Evolutionary conservation across 2,797 vertebrate genomes (phyloP), one percentile per base, ranked within the genome.

Genomic region (Protosalanx chinensis): DNA sequence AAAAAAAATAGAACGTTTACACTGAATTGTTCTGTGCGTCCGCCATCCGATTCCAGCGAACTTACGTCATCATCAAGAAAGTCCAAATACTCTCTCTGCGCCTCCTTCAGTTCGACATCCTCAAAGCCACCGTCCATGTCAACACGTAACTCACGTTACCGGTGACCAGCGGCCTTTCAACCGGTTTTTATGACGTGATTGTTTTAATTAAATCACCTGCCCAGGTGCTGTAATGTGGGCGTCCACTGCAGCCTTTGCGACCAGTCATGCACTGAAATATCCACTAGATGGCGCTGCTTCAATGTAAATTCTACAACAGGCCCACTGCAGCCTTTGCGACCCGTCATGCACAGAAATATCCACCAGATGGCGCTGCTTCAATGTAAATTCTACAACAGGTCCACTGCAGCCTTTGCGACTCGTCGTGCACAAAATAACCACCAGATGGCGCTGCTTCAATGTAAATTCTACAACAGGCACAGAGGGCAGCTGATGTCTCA

Each of bases 41-140:
- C 10, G 10, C 37, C 37, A 13, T 13, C 37, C 10, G 37, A 41
- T 35, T 5, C 13, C 37, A 49, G 16, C 23, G 15, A 27, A 56
- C 80, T 41, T 72, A 90, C 88, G 78, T 90, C 87, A 78, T 91
- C 90, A 74, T 91, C 90, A 32, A 90, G 79, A 70, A 91, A 91
- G 71, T 90, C 87, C 64, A 91, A 65, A 59, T 89, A 91, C 41
- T 87, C 86, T 67, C 89, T 80, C 74, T 91, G 87, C 12, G 87
- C 86, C 70, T 90, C 90, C 66, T 86, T 80, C 49, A 89, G 72
- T 58, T 88, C 89, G 1, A 84, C 82, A 27, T 90, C 87, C 64
- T 91, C 88, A 57, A 90, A 77, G 1, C 77, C 85, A 41, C 62
- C 59, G 16, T 88, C 84, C 84, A 87, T 88, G 41, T 63, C 66